Evolutionary conservation across 2,797 vertebrate genomes (phyloP).

Genomic region (Fundulus diaphanus): DNA sequence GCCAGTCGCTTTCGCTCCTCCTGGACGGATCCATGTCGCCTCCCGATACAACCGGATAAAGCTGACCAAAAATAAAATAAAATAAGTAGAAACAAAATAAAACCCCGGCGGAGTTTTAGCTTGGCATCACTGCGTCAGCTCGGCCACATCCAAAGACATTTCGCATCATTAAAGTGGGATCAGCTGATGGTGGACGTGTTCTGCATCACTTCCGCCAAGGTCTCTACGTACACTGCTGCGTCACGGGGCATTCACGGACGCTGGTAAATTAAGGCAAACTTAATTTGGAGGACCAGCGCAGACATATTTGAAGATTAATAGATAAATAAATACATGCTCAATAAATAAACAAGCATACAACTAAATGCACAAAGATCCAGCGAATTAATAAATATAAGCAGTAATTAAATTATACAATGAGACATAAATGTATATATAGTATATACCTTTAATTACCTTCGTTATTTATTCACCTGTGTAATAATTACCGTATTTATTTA

Average conservation of each 20-base stretch:
- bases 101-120: slow-evolving; percentile 3
- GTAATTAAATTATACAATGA: no score
- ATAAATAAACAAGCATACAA: no score
- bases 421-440: no score
- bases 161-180: slow-evolving; percentile 43
- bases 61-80: not conserved
- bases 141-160: slow-evolving; percentile 8
- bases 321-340: no score
- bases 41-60: not conserved
- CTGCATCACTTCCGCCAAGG: slow-evolving; percentile 61
- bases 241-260: slow-evolving; percentile 44
- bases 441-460: no score
- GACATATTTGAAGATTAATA: no score
- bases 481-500: no score
- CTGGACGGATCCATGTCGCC: slow-evolving; percentile 79
- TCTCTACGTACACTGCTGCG: slow-evolving; percentile 37
- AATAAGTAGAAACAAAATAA: no score
- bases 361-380: no score
- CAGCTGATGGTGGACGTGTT: slow-evolving; percentile 7
- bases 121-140: not conserved
- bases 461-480: no score
- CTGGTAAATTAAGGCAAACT: slow-evolving; percentile 38
- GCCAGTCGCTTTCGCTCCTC: slow-evolving; percentile 92
- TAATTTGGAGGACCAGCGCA: no score
- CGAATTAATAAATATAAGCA: no score